A percentile compares a stretch with the other conserved stretches of the same genome.
phyloP scores from a whole-genome alignment of 2,797 vertebrate species.

The Gallinago solitaria region DNA sequence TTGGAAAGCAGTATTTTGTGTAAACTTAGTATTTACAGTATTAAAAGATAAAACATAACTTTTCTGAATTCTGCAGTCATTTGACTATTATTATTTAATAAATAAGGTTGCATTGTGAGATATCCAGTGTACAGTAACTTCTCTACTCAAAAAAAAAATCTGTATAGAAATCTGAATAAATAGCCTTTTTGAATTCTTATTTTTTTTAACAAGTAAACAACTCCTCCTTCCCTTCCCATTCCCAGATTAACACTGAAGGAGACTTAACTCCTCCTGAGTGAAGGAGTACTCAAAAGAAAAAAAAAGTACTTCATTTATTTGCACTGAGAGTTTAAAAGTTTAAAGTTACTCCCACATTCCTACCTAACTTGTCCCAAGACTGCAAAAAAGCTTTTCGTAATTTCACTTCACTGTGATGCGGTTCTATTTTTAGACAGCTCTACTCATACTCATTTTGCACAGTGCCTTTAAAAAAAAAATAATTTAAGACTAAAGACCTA shows the following conservation, averaged over 20 bases:
- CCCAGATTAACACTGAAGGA: not conserved
- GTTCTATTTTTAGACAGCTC: not conserved
- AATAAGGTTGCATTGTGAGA: conserved; percentile 20
- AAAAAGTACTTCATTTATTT: not conserved
- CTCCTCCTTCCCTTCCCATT: not conserved
- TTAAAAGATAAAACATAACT: conserved; percentile 57
- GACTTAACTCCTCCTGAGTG: not conserved
- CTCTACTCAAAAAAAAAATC: not conserved
- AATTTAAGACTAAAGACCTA: not conserved
- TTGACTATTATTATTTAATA: not conserved
- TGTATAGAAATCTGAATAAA: not conserved
- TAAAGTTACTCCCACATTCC: not conserved
- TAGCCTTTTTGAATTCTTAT: not conserved
- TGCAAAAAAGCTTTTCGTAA: not conserved
- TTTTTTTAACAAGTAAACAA: not conserved
- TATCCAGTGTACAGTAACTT: not conserved
- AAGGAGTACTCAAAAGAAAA: not conserved
- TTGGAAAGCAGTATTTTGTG: not conserved
- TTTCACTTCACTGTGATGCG: not conserved
- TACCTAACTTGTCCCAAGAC: not conserved
- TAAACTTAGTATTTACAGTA: not conserved
- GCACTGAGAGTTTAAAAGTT: not conserved
- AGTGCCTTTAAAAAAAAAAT: not conserved
- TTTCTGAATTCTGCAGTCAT: too few relatives aligned
- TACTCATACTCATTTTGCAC: not conserved